Conservation (phyloP, 2,113 vertebrate species). For the Trichechus manatus region DNA sequence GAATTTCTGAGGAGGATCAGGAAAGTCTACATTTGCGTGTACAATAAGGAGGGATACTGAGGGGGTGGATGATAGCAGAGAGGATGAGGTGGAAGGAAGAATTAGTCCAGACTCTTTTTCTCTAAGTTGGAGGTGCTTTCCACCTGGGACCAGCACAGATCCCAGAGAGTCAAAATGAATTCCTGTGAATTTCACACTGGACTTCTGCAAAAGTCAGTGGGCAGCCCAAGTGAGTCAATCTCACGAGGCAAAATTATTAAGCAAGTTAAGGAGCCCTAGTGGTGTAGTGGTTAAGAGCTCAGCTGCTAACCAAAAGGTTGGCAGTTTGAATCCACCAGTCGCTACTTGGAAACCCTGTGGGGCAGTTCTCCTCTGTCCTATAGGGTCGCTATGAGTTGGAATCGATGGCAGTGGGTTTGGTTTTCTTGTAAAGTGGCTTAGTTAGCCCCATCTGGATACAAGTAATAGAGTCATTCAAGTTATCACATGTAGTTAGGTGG, state of each 20-base stretch:
- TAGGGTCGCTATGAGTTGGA: no score
- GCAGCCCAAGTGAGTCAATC: neutral
- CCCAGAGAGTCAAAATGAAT: neutral
- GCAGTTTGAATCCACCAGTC: no score
- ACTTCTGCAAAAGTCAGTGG: neutral
- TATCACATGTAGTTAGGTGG: neutral
- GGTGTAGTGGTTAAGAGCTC: no score
- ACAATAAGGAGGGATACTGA: neutral
- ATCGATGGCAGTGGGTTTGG: no score
- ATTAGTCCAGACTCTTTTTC: neutral
- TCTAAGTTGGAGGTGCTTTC: neutral
- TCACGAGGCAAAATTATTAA: neutral
- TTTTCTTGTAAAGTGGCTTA: neutral
- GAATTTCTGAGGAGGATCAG: neutral
- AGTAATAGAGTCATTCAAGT: neutral
- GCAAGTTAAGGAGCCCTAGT: neutral
- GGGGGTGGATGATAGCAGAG: neutral
- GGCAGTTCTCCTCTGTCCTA: no score
- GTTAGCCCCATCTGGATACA: neutral
- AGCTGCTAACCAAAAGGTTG: no score
- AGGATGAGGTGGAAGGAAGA: neutral
- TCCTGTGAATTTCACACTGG: neutral
- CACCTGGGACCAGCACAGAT: neutral
- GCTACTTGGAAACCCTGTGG: no score
- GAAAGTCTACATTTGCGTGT: neutral